These are phyloP conservation scores for Seriola dumerili DNA, from an alignment of 2,113 vertebrate species.

Conservation along the genomic window DNA sequence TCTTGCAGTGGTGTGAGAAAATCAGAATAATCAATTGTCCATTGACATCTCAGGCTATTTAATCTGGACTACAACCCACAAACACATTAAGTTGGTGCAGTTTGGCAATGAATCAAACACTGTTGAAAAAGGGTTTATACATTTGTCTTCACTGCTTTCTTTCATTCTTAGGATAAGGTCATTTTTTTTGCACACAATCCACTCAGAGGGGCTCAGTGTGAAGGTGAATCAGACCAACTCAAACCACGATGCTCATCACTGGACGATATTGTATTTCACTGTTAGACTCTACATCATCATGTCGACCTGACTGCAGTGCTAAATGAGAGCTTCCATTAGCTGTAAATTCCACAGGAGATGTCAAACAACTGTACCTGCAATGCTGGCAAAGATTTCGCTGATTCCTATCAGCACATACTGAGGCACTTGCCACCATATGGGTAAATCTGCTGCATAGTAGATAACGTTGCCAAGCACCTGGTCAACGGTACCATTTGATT, in stretches of 20 bases:
- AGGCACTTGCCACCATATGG: constrained; percentile 99
- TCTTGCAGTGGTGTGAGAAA: constrained; percentile 37
- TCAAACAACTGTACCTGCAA: constrained; percentile 88
- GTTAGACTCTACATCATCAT: constrained; percentile 25
- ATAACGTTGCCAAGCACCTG: constrained; percentile 90
- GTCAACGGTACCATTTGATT: constrained; percentile 83
- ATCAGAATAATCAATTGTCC: constrained; percentile 64
- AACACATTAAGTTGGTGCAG: constrained; percentile 45
- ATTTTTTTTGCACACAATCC: constrained; percentile 17
- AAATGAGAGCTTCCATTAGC: constrained; percentile 32
- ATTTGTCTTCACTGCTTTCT: constrained; percentile 49
- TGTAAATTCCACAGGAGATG: constrained; percentile 30
- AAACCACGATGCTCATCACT: constrained; percentile 9
- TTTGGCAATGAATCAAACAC: constrained; percentile 59
- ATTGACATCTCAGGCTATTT: constrained; percentile 47
- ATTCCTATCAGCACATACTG: constrained; percentile 97
- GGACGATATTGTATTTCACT: constrained; percentile 18
- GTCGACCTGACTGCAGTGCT: constrained; percentile 4
- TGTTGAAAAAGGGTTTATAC: constrained; percentile 50
- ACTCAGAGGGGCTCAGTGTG: constrained; percentile 18
- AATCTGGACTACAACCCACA: constrained; percentile 54
- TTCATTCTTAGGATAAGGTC: constrained; percentile 1
- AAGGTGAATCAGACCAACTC: constrained; percentile 12
- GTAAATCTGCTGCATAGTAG: constrained; percentile 92
- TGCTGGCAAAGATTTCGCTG: constrained; percentile 98